These are phyloP conservation scores for Chamaetylas fuelleborni DNA, from an alignment of 2,113 vertebrate genomes.

Conservation along the genomic window DNA sequence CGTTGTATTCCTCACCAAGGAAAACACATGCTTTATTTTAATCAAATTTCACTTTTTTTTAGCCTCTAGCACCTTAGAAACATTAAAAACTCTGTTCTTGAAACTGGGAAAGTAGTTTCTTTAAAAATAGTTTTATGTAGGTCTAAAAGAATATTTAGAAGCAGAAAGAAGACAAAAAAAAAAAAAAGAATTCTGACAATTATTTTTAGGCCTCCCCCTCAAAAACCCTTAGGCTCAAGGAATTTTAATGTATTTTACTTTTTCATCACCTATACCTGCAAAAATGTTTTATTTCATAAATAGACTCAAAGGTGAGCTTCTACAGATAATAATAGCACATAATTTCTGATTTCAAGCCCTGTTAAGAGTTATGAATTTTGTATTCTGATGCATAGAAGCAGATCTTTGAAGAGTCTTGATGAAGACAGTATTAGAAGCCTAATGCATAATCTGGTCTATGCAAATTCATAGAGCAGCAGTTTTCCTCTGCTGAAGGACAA, in stretches of 20 bases:
- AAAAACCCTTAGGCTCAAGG: background rate
- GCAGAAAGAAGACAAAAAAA: background rate
- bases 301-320: background rate
- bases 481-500: background rate
- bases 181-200: background rate
- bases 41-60: background rate
- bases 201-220: background rate
- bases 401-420: background rate
- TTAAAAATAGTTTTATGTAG: background rate
- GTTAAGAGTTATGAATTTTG: background rate
- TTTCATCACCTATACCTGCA: background rate
- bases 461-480: background rate
- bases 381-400: background rate
- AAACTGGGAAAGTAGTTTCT: background rate
- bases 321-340: background rate
- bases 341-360: background rate
- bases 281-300: background rate
- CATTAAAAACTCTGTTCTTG: background rate
- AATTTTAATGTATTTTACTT: background rate
- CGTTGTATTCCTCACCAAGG: background rate
- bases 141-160: background rate
- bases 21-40: background rate
- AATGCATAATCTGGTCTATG: background rate
- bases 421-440: background rate
- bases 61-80: conserved; percentile 8